phyloP scores from a whole-genome alignment of 2,797 vertebrate species.

The Crax fasciolata region DNA sequence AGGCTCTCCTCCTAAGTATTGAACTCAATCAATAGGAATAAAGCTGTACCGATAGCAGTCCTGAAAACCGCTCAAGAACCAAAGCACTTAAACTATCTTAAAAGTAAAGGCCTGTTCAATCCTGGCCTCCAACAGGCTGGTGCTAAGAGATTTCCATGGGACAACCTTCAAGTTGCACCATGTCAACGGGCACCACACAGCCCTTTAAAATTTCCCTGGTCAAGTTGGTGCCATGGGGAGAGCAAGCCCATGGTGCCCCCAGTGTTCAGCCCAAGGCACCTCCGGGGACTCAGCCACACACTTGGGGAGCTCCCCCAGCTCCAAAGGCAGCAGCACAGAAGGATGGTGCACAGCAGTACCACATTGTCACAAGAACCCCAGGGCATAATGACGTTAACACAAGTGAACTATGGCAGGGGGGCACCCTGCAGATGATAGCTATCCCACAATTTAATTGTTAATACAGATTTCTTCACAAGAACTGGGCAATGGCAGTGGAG shows the following conservation, averaged over 20 bases:
- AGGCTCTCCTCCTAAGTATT: slow-evolving; percentile 13
- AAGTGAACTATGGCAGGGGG: background rate
- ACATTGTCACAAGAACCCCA: background rate
- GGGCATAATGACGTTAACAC: background rate
- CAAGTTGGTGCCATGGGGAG: fast-evolving
- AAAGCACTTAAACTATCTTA: background rate
- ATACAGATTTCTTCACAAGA: background rate
- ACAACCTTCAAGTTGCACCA: background rate
- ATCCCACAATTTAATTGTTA: background rate
- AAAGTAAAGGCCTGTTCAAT: background rate
- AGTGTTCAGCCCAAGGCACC: background rate
- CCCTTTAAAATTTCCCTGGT: background rate
- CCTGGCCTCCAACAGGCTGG: background rate
- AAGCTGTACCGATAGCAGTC: background rate
- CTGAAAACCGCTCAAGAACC: background rate
- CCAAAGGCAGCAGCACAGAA: background rate
- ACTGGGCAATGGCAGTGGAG: background rate
- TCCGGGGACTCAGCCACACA: background rate
- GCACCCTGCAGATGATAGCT: background rate
- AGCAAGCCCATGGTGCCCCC: fast-evolving
- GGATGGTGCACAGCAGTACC: background rate
- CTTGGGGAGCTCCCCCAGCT: fast-evolving
- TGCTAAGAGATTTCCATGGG: background rate
- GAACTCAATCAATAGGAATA: slow-evolving; percentile 9
- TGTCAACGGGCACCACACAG: background rate